Evolutionary conservation across 2,113 vertebrate genomes (phyloP), one percentile per base, ranked within the genome.

Genomic region (Salminus brasiliensis): DNA sequence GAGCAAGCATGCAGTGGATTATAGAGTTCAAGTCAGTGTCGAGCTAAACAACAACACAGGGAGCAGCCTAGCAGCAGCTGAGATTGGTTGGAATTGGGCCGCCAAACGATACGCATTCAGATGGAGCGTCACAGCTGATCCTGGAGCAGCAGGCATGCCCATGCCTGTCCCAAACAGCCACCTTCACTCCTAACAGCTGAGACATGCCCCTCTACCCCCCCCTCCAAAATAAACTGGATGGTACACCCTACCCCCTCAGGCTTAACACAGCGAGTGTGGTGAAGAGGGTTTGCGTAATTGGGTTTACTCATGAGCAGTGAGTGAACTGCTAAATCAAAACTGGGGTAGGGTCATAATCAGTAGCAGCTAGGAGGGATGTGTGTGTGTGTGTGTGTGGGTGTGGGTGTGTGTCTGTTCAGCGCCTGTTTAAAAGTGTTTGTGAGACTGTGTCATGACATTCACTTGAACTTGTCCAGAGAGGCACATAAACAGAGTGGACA

Each of bases 101-200:
- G 27, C 72, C 63, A 78, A 49, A 57, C 74, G 62, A 12, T 43
- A 78, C 12, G 29, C 71, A 84, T 74, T 52, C 72, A 81, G 62
- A 65, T 63, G 29, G 52, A 78, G 78, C 62, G 76, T 72, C 47
- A 60, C 73, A 77, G 76, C 82, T 84, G 78, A 84, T 84, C 21
- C 13, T 81, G 67, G 70, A 71, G 63, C 71, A 81, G 72, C 65
- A 76, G 79, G 34, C 83, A 78, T 81, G 83, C 36, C 74, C 75
- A 57, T 67, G 76, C 83, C 69, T 84, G 83, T 70, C 72, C 70
- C 66, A 70, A 81, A 81, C 74, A 74, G 60, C 76, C 83, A 84
- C 69, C 57, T 81, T 74, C 72, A 36, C 36, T 69, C 45, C 63
- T 65, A 81, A 76, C 83, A 81, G 83, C 79, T 81, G 78, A 81